Evolutionary conservation across 2,113 vertebrate genomes (phyloP).

Genomic region (Stegastes partitus): DNA sequence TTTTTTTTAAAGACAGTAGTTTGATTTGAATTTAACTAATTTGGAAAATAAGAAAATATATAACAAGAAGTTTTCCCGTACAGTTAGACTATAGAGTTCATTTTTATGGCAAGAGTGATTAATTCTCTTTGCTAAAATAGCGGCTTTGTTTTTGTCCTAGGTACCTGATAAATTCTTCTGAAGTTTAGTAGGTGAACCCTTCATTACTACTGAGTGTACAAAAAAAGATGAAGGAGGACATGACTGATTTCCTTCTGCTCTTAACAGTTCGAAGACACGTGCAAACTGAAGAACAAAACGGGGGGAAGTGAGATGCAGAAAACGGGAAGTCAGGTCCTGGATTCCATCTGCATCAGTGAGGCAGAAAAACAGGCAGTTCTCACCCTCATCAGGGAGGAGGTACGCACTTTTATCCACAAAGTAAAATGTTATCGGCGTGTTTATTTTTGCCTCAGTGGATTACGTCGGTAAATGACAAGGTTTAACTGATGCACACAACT

Average conservation of each 20-base stretch:
- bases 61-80: too few species aligned
- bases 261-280: conserved; percentile 72
- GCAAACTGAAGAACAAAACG: conserved; percentile 64
- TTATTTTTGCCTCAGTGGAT: neutral
- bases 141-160: neutral
- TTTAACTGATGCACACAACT: neutral
- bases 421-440: conserved; percentile 2
- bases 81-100: neutral
- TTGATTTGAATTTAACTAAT: neutral
- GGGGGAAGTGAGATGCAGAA: conserved; percentile 75
- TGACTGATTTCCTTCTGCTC: conserved; percentile 40
- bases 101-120: neutral
- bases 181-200: neutral
- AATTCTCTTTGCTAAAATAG: neutral
- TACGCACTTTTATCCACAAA: conserved; percentile 52
- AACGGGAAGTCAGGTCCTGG: conserved; percentile 88
- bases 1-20: too few species aligned
- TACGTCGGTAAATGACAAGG: neutral
- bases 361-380: conserved; percentile 92
- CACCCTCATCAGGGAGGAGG: conserved; percentile 95
- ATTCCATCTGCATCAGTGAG: conserved; percentile 91
- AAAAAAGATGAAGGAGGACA: neutral
- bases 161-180: conserved; percentile 1
- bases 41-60: too few species aligned
- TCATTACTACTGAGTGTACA: neutral